Evolutionary conservation across 2,888 invertebrate species (phyloP), one percentile per base, ranked within the genome.

Genomic region (Xestia c-nigrum): DNA sequence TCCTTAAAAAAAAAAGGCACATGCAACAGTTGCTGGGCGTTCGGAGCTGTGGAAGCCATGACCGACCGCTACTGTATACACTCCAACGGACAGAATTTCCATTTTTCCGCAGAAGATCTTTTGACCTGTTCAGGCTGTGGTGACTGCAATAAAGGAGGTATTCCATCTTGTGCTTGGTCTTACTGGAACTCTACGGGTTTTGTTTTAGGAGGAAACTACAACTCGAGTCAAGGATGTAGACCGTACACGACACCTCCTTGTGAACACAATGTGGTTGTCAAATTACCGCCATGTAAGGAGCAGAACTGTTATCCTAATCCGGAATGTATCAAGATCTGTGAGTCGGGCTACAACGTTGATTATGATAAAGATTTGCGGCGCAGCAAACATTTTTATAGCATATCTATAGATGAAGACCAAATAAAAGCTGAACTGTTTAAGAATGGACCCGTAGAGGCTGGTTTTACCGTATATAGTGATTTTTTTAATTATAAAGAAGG

Each of bases 391-490:
- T 19, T 46, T 31, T 73, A 75, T n/a, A 1, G 0, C 1, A 1
- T 74, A n/a, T 0, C 16, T 21, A 6, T 5, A n/a, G 43, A 38
- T n/a, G 74, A 73, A 52, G 52, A 46, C 0, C 31, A 52, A 1
- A 75, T 63, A 31, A 75, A 75, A 63, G 74, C 74, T 75, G 74
- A 75, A 75, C 63, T 75, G 4, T 75, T 63, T n/a, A 43, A 73
- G 38, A 63, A 75, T 19, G 73, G 61, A 16, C 50, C 74, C 5
- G 73, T 63, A 46, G 52, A 75, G 14, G 63, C 74, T n/a, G 0
- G 0, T 6, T 75, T 19, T 61, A 0, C 0, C 0, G 0, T 6
- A 73, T 19, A 38, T n/a, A 0, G 1, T 0, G 73, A 50, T 43
- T 75, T 75, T 73, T 0, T 6, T 7, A 0, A 1, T 16, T 75